Evolutionary conservation across 2,113 vertebrate genomes (phyloP), one percentile per base, ranked within the genome.

Genomic region (Zosterops pallidus): DNA sequence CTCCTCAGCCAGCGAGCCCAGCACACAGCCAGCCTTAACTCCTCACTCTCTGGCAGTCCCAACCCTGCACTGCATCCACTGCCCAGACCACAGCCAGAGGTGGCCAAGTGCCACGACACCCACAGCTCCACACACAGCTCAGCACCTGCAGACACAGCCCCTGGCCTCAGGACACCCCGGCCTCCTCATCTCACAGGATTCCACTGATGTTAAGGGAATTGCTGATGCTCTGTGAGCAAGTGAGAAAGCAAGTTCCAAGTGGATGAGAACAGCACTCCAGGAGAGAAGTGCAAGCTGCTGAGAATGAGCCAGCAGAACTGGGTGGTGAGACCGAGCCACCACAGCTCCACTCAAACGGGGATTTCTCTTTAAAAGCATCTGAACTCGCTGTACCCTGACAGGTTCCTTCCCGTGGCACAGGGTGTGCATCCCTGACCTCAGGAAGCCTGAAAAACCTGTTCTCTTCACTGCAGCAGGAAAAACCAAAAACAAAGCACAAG

Each of bases 371-470:
- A 93, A 95, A 89, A 87, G 42, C 9, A n/a, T 80, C 64, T 67
- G 92, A 69, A 72, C 59, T 39, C 3, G 3, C 53, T 65, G 5
- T 62, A 95, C 87, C 47, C 50, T 2, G n/a, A 72, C 67, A 88
- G 88, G 95, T 88, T 94, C 86, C 94, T 92, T 94, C 90, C 95
- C 64, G 12, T 57, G 90, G 95, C 62, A 90, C 67, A 81, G 95
- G 92, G 91, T 86, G 95, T 94, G 92, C 94, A 94, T 92, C 95
- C 94, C 95, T 93, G 96, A 96, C 92, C 92, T 86, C 89, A 91
- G 94, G 94, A 91, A 96, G 95, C 96, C 74, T 81, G 96, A 96
- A 95, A 97, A 97, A 94, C 94, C 95, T 94, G 96, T 94, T 96
- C 89, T 79, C 67, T 60, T 93, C 76, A 93, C 50, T 15, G 72